These are phyloP conservation scores for Scophthalmus maximus DNA, from an alignment of 2,113 vertebrate genomes.

Conservation along the genomic window DNA sequence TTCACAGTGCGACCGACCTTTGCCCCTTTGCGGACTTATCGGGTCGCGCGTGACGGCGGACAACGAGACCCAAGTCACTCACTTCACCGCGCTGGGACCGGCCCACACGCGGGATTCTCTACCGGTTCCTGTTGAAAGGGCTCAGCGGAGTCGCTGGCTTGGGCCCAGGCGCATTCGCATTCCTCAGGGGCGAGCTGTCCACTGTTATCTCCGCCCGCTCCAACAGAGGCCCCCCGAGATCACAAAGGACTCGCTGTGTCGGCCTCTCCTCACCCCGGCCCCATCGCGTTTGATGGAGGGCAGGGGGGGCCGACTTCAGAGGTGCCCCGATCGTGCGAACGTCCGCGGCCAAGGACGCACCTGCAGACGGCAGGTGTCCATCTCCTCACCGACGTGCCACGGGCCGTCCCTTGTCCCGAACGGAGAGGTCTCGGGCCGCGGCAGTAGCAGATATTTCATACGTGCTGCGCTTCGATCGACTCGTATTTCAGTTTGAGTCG, in stretches of 20 bases:
- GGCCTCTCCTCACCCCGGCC: constrained; percentile 51
- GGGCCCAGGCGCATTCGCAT: constrained; percentile 64
- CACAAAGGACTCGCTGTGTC: constrained; percentile 78
- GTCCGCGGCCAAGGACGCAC: constrained; percentile 62
- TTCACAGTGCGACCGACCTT: constrained; percentile 29
- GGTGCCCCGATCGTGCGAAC: constrained; percentile 63
- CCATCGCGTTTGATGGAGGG: constrained; percentile 39
- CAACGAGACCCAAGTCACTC: neutral
- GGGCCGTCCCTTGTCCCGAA: constrained; percentile 2
- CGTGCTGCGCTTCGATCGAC: neutral
- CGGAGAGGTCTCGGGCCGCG: constrained; percentile 21
- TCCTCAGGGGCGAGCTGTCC: constrained; percentile 74
- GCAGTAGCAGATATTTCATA: constrained; percentile 8
- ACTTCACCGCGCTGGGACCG: constrained; percentile 11
- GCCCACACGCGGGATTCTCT: constrained; percentile 22
- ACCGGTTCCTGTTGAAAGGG: constrained; percentile 47
- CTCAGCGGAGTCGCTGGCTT: constrained; percentile 55
- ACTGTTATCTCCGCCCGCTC: constrained; percentile 72
- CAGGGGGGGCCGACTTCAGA: constrained; percentile 50
- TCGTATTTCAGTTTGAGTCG: constrained; percentile 4
- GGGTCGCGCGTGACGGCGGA: constrained; percentile 3
- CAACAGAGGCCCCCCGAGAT: constrained; percentile 56
- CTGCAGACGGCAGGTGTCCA: constrained; percentile 78
- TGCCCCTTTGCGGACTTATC: constrained; percentile 1
- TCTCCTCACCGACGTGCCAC: neutral